Percentiles rank a stretch among this genome's conserved stretches.
These are phyloP conservation scores for Corythornis cristatus DNA, from an alignment of 2,113 vertebrate genomes.

Conservation along the genomic window DNA sequence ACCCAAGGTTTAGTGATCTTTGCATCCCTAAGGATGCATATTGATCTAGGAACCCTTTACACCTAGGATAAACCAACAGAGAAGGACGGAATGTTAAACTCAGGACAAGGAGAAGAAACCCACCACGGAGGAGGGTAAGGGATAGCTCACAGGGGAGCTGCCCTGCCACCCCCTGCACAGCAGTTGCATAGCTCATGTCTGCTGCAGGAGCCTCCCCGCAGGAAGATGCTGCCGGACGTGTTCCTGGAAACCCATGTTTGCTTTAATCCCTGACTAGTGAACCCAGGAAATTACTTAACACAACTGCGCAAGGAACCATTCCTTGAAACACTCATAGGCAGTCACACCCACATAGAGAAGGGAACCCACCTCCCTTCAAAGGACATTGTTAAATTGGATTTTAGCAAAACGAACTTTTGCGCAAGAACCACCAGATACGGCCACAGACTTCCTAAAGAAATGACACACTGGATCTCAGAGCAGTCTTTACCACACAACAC, in stretches of 20 bases:
- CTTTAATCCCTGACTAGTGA: neutral
- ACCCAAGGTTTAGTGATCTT: neutral
- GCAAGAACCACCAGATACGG: neutral
- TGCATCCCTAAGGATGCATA: neutral
- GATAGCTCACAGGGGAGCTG: neutral
- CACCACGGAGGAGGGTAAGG: neutral
- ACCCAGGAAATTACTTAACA: neutral
- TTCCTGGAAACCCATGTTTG: neutral
- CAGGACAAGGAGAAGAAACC: neutral
- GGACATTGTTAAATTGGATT: fast-evolving
- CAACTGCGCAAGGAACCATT: fast-evolving
- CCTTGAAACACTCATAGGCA: fast-evolving
- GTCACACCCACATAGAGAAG: fast-evolving
- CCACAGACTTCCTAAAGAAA: neutral
- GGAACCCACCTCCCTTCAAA: neutral
- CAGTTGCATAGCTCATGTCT: fast-evolving
- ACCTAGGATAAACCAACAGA: neutral
- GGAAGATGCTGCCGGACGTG: too few relatives aligned
- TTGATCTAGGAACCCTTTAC: neutral
- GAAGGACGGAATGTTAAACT: neutral
- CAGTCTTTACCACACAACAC: neutral
- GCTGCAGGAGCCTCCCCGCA: too few relatives aligned
- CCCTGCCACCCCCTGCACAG: fast-evolving
- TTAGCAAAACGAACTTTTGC: neutral
- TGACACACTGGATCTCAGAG: neutral